phyloP scores from a whole-genome alignment of 2,888 invertebrate genomes.

The Entomobrya multifasciata region DNA sequence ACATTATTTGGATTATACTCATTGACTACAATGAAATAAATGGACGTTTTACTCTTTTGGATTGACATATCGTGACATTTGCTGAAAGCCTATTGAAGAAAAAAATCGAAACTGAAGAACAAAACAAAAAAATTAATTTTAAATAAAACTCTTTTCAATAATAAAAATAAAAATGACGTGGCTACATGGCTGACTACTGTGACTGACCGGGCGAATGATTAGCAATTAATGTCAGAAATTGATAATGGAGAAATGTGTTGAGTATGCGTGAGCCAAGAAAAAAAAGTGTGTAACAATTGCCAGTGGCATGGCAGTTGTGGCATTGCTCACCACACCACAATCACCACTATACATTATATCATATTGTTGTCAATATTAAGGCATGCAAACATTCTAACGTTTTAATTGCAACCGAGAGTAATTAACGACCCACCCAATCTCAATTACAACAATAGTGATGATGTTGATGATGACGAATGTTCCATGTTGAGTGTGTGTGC shows the following conservation, averaged over 20 bases:
- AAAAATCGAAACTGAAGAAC: conserved; percentile 6
- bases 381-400: conserved; percentile 23
- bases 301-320: not conserved
- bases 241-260: conserved; percentile 37
- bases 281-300: conserved; percentile 25
- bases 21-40: not conserved
- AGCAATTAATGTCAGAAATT: not conserved
- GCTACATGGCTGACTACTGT: not conserved
- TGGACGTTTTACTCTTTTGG: not conserved
- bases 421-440: conserved; percentile 64
- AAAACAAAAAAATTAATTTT: conserved; percentile 23
- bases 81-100: not conserved
- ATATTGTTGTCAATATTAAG: not conserved
- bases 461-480: conserved; percentile 15
- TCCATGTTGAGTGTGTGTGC: not conserved
- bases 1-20: too few species aligned
- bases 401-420: conserved; percentile 54
- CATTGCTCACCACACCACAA: not conserved
- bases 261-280: conserved; percentile 38
- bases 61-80: conserved; percentile 37
- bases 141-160: conserved; percentile 1
- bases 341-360: not conserved
- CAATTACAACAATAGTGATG: not conserved
- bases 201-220: not conserved
- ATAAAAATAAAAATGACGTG: conserved; percentile 38